Evolutionary conservation across 1,140 invertebrate genomes (phyloP), one percentile per base, ranked within the genome.

Genomic region (Aradophagus sp.): DNA sequence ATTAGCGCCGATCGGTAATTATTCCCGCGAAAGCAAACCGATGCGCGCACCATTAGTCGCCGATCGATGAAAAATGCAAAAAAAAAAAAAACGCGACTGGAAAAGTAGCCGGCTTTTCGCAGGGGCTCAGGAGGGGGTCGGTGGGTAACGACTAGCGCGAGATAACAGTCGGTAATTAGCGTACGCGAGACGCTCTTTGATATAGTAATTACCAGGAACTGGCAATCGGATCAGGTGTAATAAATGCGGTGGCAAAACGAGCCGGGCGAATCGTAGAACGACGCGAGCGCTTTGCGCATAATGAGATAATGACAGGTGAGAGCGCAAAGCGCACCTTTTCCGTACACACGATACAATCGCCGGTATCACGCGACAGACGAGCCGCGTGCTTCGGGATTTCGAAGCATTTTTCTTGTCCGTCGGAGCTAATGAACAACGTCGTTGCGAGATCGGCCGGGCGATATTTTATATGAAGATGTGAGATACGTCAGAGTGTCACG

Each of bases 231-330:
- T 73, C 61, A 73, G 59, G 55, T 73, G 31, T 73, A 65, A 73
- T 69, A 48, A 73, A 69, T 65, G 52, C 65, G 41, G 61, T 69
- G 55, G 65, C 48, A 42, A 52, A 73, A 69, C 53, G 56, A 62
- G 55, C 45, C 58, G 55, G 53, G 68, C 59, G 59, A 65, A 65
- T 71, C 68, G 65, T 71, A 71, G 68, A 71, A 61, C 66, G 52
- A 70, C 52, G 45, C 65, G 59, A 59, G 47, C 68, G 59, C 29
- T 71, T 71, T 48, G 59, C 68, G 45, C 52, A 71, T 73, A 73
- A 73, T 58, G 55, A 73, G 71, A 69, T 73, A 73, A 73, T 73
- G 65, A 65, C 65, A 69, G 48, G 61, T 65, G 55, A 59, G 53
- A 68, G 48, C 44, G 58, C 53, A 56, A 29, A 56, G 65, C 53